Conservation (phyloP, 2,797 vertebrate species). For the Eurystomus glaucurus region DNA sequence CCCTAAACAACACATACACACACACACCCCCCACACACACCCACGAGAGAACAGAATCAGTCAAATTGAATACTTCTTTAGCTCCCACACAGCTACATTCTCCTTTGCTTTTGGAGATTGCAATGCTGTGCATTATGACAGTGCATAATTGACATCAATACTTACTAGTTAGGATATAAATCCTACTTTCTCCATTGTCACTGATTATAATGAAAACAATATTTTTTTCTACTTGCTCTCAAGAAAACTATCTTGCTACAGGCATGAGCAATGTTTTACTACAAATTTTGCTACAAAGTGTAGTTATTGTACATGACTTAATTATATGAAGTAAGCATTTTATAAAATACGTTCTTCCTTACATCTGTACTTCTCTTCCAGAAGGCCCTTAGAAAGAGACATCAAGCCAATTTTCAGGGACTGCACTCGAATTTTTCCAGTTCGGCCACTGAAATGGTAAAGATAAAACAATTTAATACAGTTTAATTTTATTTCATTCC, state of each 20-base stretch:
- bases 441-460: conserved; percentile 90
- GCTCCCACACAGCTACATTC: background rate
- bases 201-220: background rate
- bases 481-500: background rate
- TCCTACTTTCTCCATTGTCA: background rate
- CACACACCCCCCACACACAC: background rate
- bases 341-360: conserved; percentile 77
- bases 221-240: background rate
- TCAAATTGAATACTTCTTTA: background rate
- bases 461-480: conserved; percentile 18
- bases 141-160: background rate
- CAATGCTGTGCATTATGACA: rapidly evolving
- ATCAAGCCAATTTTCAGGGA: conserved; percentile 97
- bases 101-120: background rate
- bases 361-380: conserved; percentile 99
- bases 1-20: background rate
- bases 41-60: background rate
- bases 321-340: background rate
- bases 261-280: background rate
- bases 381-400: conserved; percentile 95
- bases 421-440: conserved; percentile 95
- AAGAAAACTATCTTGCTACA: background rate
- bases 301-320: background rate
- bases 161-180: background rate
- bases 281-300: background rate